These are phyloP conservation scores for Sebastes aleutianus DNA, from an alignment of 2,797 vertebrate species.

Conservation along the genomic window DNA sequence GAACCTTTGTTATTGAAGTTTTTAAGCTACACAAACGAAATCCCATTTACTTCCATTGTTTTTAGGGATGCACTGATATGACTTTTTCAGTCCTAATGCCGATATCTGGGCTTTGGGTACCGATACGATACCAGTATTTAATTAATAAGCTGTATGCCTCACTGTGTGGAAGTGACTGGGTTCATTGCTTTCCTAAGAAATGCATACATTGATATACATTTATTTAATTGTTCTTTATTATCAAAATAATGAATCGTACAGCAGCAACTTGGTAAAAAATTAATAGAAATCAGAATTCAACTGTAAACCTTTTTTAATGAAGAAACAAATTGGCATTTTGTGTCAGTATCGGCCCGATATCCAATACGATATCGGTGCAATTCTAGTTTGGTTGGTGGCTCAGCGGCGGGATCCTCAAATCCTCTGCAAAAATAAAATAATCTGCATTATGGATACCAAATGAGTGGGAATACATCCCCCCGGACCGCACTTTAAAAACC, in stretches of 20 bases:
- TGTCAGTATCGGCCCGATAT: too few relatives aligned
- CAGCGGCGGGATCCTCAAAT: neutral
- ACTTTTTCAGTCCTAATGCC: neutral
- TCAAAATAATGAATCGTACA: neutral
- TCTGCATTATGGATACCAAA: neutral
- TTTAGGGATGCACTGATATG: neutral
- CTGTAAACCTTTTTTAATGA: neutral
- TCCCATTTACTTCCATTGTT: neutral
- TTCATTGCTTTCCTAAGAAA: neutral
- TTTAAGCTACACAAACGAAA: neutral
- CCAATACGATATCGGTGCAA: too few relatives aligned
- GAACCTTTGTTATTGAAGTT: neutral
- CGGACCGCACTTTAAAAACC: too few relatives aligned
- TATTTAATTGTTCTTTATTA: neutral
- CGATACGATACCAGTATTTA: neutral
- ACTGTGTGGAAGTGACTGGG: neutral
- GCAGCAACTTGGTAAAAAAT: neutral
- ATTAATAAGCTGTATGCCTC: neutral
- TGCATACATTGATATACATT: neutral
- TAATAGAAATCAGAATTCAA: neutral
- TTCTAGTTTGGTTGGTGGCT: neutral
- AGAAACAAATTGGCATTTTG: neutral
- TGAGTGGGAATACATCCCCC: too few relatives aligned
- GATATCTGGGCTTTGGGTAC: neutral
- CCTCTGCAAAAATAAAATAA: neutral